Base-by-base conservation (phyloP, 1,140 invertebrate species). In the Atta texana region DNA sequence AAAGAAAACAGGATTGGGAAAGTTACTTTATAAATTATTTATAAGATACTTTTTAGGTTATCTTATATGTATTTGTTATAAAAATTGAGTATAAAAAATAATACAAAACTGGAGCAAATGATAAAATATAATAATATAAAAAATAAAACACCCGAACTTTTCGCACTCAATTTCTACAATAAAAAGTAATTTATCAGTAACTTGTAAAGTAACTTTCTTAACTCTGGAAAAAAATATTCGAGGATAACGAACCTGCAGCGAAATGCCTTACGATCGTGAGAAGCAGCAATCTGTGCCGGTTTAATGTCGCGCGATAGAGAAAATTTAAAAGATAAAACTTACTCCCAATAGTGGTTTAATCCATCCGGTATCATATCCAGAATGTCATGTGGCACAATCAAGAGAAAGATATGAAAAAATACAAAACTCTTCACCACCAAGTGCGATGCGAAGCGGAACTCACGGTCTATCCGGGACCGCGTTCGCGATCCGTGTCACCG, bases 311-410 rank as follows among this genome's bases (percentile, higher is more conserved):
- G 21, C 2, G 6, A 1, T n/a, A 28, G 59, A 8, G 44, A 28
- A 66, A 61, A 61, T 57, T 74, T 49, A 31, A 57, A 69, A 14
- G 8, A 61, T 21, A 31, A 31, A 31, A 84, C 89, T 90, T 21
- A 90, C 89, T 55, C 57, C 55, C 14, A 39, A 59, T 68, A 51
- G 49, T 64, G 63, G 51, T 57, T 84, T 90, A 92, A 92, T 92
- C 91, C 92, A 88, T 91, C 91, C 82, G 86, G 78, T 72, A 90
- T 89, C 82, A 74, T 91, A 92, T 92, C 91, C 90, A 92, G 78
- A 80, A 31, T 72, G 68, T 81, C 81, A 85, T 77, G 74, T 84
- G 74, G 76, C 88, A 92, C 89, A 91, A 89, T 34, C 66, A 89
- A 81, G 68, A 89, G 75, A 78, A 89, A 81, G 61, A 89, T 76